Base-by-base conservation (phyloP, 2,797 vertebrate genomes). In the Perodicticus potto region DNA sequence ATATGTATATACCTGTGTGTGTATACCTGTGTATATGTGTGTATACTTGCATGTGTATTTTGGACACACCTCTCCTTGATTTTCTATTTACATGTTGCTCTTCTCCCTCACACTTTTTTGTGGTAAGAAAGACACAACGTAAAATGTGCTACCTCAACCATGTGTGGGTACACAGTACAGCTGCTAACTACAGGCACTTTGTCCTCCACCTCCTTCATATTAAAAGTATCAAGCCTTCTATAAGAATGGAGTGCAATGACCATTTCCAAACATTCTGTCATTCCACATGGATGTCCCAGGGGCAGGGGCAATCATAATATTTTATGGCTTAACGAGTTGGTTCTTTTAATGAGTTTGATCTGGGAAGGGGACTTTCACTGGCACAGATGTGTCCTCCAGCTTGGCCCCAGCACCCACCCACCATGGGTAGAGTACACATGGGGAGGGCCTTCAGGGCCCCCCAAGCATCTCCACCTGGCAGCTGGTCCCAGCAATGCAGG, bases 261-360 rank as follows among this genome's bases (percentile, higher is more conserved):
- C 77, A 40, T 96, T 97, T 97, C 95, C 96, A 97, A 98, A 98
- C 92, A 83, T 95, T 89, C 78, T 95, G 67, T 91, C 97, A 97
- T 95, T 97, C 96, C 97, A 83, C 97, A 90, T 76, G 96, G 96
- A 97, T 91, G 97, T 97, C 97, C 98, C 97, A n/a, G 93, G 97
- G 74, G 96, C 88, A 83, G 88, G 11, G 59, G 81, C 87, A 95
- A 96, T 96, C 96, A 97, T 96, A 98, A 98, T 93, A 97, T 97
- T 98, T 98, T 96, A 96, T 86, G 95, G 98, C 96, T 98, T 97
- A 95, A 97, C 97, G 97, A 98, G 98, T 96, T 91, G 96, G 86
- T 96, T 88, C 97, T 98, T 98, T 67, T 97, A 97, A 97, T 97
- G 98, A 97, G 96, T 97, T 97, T 97, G 97, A 96, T 97, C 97